Conservation (phyloP, 2,888 invertebrate genomes). For the Linnaemya vulpina region DNA sequence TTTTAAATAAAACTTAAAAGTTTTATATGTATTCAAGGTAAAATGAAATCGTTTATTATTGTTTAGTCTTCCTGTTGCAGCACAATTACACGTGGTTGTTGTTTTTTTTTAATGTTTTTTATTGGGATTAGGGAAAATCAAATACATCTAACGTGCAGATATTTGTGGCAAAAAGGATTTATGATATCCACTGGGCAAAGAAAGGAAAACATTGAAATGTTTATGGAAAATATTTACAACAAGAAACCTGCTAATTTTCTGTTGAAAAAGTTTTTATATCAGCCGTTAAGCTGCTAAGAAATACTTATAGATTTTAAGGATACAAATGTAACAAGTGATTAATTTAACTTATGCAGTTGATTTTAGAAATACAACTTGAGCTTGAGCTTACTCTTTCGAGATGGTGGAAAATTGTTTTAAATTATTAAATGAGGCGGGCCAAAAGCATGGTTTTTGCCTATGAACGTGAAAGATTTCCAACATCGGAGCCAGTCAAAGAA, state of each 20-base stretch:
- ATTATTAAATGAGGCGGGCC: no score
- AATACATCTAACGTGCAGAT: background rate
- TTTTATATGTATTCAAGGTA: slow-evolving; percentile 49
- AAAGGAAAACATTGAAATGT: slow-evolving; percentile 38
- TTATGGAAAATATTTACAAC: slow-evolving; percentile 23
- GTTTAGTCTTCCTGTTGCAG: background rate
- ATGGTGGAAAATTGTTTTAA: no score
- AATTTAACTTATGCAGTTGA: no score
- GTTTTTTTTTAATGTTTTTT: background rate
- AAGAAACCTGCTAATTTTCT: background rate
- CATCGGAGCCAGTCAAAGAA: no score
- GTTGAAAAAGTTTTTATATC: background rate
- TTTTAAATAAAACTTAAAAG: slow-evolving; percentile 55
- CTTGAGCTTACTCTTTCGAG: no score
- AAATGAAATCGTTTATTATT: slow-evolving; percentile 18
- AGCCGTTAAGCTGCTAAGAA: background rate
- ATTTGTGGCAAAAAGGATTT: slow-evolving; percentile 20
- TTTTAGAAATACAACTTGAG: no score
- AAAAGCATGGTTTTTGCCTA: no score
- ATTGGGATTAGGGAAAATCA: slow-evolving; percentile 9
- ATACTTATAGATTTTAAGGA: no score
- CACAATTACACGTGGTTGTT: slow-evolving; percentile 24
- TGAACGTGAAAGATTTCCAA: no score
- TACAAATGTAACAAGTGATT: no score
- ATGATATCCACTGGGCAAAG: slow-evolving; percentile 45